A percentile compares a stretch with the other conserved stretches of the same genome.
Evolutionary conservation across 2,888 invertebrate genomes (phyloP).

Genomic region (Drosophila putrida): DNA sequence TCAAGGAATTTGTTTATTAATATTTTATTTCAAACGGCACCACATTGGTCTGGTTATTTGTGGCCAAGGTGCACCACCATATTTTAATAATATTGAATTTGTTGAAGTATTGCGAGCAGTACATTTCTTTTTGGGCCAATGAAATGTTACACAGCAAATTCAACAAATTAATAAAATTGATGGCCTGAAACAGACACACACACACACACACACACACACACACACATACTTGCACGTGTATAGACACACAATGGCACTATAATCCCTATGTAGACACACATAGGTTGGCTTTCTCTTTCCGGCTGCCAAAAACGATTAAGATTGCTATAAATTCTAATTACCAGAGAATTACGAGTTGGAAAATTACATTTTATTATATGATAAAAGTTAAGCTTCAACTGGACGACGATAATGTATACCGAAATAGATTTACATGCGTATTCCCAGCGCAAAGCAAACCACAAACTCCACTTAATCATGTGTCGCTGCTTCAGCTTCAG

Average conservation of each 20-base stretch:
- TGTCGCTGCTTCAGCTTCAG: constrained; percentile 51
- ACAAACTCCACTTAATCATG: constrained; percentile 80
- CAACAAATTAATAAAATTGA: constrained; percentile 54
- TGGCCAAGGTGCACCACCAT: constrained; percentile 39
- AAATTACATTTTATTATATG: constrained; percentile 82
- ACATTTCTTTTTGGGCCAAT: constrained; percentile 19
- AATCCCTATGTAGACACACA: constrained; percentile 12
- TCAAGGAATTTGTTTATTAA: constrained; percentile 65
- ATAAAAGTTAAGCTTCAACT: constrained; percentile 82
- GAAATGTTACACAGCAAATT: constrained; percentile 12
- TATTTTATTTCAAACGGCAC: constrained; percentile 66
- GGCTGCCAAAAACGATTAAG: constrained; percentile 76
- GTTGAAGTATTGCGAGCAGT: constrained; percentile 4
- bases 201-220: constrained; percentile 10
- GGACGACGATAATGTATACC: constrained; percentile 79
- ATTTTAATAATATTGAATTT: constrained; percentile 15
- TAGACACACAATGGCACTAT: constrained; percentile 16
- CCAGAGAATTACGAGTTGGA: constrained; percentile 81
- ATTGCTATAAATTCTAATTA: constrained; percentile 80
- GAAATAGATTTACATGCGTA: constrained; percentile 80
- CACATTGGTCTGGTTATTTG: constrained; percentile 25
- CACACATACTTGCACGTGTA: not conserved
- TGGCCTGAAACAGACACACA: constrained; percentile 13
- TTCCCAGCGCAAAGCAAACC: constrained; percentile 72
- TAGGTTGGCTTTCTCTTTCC: constrained; percentile 22